A percentile compares a stretch with the other conserved stretches of the same genome.
phyloP scores from a whole-genome alignment of 2,113 vertebrate genomes.

The Holacanthus passer region DNA sequence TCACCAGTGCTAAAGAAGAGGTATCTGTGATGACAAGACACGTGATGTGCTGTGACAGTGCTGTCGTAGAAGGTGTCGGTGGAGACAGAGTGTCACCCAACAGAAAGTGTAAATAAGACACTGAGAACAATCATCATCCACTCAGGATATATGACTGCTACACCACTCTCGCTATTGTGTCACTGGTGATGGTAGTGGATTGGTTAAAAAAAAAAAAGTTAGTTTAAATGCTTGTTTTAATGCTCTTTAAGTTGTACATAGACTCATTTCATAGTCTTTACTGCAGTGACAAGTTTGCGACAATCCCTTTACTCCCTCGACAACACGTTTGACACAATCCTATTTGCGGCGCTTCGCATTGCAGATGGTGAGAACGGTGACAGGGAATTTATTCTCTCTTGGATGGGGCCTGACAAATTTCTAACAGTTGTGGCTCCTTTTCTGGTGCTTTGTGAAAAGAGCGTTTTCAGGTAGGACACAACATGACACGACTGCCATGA shows the following conservation, averaged over 20 bases:
- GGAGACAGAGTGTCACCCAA: slow-evolving; percentile 36
- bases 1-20: slow-evolving; percentile 34
- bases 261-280: not conserved
- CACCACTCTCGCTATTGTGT: not conserved
- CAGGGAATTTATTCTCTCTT: slow-evolving; percentile 21
- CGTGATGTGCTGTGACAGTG: slow-evolving; percentile 62
- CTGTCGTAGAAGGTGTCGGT: slow-evolving; percentile 50
- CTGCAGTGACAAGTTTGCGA: not conserved
- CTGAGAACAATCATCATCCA: slow-evolving; percentile 33
- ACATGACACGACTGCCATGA: slow-evolving; percentile 21
- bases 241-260: not conserved
- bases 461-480: slow-evolving; percentile 37
- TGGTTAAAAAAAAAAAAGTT: not conserved
- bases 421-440: slow-evolving; percentile 38
- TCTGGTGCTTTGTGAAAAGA: slow-evolving; percentile 26
- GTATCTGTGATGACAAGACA: slow-evolving; percentile 51
- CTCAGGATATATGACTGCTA: not conserved
- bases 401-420: slow-evolving; percentile 29
- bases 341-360: slow-evolving; percentile 13
- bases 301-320: slow-evolving; percentile 9
- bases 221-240: not conserved
- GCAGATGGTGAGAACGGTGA: slow-evolving; percentile 23
- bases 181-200: not conserved
- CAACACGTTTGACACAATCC: slow-evolving; percentile 45
- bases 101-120: slow-evolving; percentile 66